Percentiles rank a stretch among this genome's conserved stretches.
phyloP scores from a whole-genome alignment of 2,113 vertebrate genomes.

The Macrotis lagotis region DNA sequence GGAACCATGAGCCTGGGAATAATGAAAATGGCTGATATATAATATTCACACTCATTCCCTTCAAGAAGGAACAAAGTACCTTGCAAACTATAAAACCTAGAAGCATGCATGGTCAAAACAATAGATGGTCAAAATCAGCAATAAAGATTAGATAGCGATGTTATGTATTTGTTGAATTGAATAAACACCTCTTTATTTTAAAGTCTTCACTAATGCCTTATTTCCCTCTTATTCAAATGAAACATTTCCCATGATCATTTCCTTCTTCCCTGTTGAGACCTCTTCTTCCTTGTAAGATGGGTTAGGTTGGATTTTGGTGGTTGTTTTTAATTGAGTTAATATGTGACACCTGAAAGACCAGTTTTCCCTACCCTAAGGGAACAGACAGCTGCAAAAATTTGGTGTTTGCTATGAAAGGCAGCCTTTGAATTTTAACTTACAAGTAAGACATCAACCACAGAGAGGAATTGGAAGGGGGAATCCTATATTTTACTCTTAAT shows the following conservation, averaged over 20 bases:
- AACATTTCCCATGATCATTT: not conserved
- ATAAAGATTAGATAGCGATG: not conserved
- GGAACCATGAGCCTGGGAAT: not conserved
- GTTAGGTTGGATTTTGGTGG: not conserved
- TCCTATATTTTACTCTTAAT: not conserved
- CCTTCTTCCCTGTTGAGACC: not conserved
- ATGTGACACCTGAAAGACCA: not conserved
- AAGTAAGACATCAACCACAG: not conserved
- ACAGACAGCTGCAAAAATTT: not conserved
- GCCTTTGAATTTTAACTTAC: not conserved
- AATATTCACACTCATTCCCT: not conserved
- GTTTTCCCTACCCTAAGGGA: not conserved
- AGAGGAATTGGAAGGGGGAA: not conserved
- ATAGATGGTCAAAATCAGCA: not conserved
- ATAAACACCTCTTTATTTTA: not conserved
- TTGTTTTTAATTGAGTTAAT: not conserved
- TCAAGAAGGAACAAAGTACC: not conserved
- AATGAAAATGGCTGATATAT: not conserved
- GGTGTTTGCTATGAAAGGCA: not conserved
- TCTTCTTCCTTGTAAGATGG: not conserved
- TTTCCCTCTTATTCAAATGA: not conserved
- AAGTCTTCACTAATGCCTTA: not conserved
- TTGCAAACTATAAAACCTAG: not conserved
- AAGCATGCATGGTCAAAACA: not conserved
- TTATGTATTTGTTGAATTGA: not conserved